Conservation (phyloP, 92 coral and sea anemone species). For the Parazoanthus darwini region DNA sequence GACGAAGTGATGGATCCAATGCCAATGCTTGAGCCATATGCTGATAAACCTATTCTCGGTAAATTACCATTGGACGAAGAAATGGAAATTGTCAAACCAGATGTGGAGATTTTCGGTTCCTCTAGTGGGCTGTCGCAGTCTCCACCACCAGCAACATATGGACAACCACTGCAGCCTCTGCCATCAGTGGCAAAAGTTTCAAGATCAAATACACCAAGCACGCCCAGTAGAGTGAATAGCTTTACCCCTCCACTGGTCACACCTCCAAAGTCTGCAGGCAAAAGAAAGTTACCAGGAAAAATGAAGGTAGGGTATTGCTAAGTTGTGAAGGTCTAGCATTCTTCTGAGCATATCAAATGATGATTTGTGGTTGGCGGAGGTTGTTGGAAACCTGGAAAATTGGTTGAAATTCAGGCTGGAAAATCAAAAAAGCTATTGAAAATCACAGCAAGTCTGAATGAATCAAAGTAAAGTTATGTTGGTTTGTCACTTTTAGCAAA, state of each 20-base stretch:
- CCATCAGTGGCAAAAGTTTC: constrained; percentile 54
- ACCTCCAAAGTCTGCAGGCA: constrained; percentile 81
- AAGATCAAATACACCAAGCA: constrained; percentile 45
- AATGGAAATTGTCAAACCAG: constrained; percentile 91
- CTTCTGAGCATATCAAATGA: neutral
- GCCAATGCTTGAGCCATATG: constrained; percentile 61
- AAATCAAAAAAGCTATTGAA: too few relatives aligned
- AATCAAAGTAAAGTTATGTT: too few relatives aligned
- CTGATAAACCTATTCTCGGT: constrained; percentile 57
- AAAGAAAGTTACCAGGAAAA: constrained; percentile 81
- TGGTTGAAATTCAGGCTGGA: too few relatives aligned
- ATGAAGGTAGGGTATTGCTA: constrained; percentile 59
- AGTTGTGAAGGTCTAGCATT: neutral
- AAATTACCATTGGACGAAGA: constrained; percentile 90
- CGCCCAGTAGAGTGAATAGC: constrained; percentile 41
- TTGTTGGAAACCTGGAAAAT: too few relatives aligned
- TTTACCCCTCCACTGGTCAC: constrained; percentile 50
- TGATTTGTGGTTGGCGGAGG: too few relatives aligned
- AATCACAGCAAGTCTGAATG: too few relatives aligned
- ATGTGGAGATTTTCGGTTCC: constrained; percentile 70
- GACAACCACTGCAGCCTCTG: constrained; percentile 40
- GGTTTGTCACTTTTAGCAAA: too few relatives aligned
- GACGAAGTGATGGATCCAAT: constrained; percentile 61
- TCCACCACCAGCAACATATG: constrained; percentile 43
- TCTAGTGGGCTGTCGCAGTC: constrained; percentile 69